A percentile compares a stretch with the other conserved stretches of the same genome.
These are phyloP conservation scores for Synergus umbraculus DNA, from an alignment of 2,888 invertebrate species.

Conservation along the genomic window DNA sequence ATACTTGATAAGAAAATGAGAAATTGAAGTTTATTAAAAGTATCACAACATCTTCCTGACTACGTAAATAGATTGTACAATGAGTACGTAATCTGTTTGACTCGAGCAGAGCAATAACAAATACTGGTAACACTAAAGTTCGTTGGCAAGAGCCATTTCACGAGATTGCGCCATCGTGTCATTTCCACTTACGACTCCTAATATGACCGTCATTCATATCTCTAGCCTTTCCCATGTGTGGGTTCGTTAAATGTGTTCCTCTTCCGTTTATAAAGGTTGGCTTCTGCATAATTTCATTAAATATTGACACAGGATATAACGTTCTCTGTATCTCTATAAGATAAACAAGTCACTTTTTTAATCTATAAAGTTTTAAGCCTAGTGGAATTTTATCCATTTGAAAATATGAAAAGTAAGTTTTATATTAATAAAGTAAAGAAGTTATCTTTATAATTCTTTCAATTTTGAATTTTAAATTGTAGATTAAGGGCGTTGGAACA, in stretches of 20 bases:
- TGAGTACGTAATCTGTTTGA: background rate
- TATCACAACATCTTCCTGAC: slow-evolving; percentile 4
- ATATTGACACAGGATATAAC: background rate
- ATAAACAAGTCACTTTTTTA: background rate
- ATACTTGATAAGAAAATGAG: background rate
- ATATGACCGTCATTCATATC: slow-evolving; percentile 27
- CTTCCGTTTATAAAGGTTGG: slow-evolving; percentile 2
- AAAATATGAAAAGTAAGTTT: background rate
- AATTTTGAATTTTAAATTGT: too few species aligned
- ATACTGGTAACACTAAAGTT: slow-evolving; percentile 18
- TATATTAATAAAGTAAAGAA: too few species aligned
- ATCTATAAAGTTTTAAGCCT: background rate
- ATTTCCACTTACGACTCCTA: slow-evolving; percentile 8
- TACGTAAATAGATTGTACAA: slow-evolving; percentile 1
- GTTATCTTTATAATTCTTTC: too few species aligned
- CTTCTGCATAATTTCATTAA: background rate
- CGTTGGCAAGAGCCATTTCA: background rate
- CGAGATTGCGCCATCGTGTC: background rate
- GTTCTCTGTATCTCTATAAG: too few species aligned
- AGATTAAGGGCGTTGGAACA: too few species aligned
- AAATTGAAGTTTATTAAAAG: background rate
- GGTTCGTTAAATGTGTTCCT: slow-evolving; percentile 9
- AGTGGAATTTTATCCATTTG: background rate
- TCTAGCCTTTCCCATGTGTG: background rate
- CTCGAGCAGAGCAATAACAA: background rate